Base-by-base conservation (phyloP, 2,797 vertebrate genomes). In the Poliocrania exsul region DNA sequence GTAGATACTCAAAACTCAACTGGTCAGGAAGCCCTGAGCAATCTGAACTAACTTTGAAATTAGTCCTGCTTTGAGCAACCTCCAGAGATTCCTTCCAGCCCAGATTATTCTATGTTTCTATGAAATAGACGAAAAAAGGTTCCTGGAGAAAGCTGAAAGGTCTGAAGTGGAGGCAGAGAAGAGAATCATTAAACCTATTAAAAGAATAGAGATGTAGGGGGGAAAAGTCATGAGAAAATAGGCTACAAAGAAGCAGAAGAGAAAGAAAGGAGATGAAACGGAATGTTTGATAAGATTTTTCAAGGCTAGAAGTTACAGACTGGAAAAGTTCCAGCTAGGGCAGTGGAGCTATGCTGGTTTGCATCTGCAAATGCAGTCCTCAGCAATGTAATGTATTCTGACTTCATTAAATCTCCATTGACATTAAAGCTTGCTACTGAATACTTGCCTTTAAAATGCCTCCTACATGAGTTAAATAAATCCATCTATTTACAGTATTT, bases 381-480 rank as follows among this genome's bases (percentile, higher is more conserved):
- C 47, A 28, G 33, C 5, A 9, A 54, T 47, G 6, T 91, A 93
- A 90, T 82, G 17, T 56, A 80, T 90, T 95, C 91, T 90, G 72
- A 89, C 73, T 77, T 96, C 77, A 90, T 91, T 92, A 89, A 92
- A 81, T 95, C 58, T 80, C 46, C 70, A 31, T 73, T 88, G 71
- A 79, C 70, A 60, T 92, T 93, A 87, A 83, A 64, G 38, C 65
- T 57, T 88, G 47, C 49, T 82, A 10, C 77, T 94, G 75, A 96
- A 78, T 49, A 74, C 47, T 85, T 93, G 80, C 73, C 69, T 96
- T 86, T 87, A 92, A 94, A 94, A 93, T 80, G 67, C 81, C 79
- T 96, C 89, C 82, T 95, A 92, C 91, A 17, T 62, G 51, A 72
- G 46, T 65, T 88, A 92, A 96, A 91, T 89, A 92, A 93, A 95